Base-by-base conservation (phyloP, 2,113 vertebrate species). In the Ariopsis seemanni region DNA sequence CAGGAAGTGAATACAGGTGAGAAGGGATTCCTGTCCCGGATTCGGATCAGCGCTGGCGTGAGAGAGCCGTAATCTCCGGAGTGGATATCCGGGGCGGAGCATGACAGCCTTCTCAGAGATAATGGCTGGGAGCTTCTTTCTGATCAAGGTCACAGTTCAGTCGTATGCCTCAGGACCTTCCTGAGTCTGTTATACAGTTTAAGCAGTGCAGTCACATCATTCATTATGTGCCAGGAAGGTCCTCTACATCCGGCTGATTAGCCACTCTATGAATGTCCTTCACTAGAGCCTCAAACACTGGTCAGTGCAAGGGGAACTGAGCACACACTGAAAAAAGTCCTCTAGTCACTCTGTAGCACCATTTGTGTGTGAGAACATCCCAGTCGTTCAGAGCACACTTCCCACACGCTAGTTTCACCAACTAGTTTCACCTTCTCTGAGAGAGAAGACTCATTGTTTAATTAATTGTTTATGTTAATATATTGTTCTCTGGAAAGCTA, bases 201-300 rank as follows among this genome's bases (percentile, higher is more conserved):
- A 75, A 75, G 22, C 72, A 75, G 48, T 4, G 4, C 72, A 52
- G 22, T 25, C 22, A 25, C 86, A 88, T 85, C 69, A 72, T 88
- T 89, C 89, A 52, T 62, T 14, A 17, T 67, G 79, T 67, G 58
- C 89, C 58, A 58, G 34, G 83, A 67, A 85, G 89, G 55, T 80
- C 65, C 89, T 18, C 86, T 88, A 87, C 72, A 82, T 85, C 86
- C 83, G 85, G 74, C 83, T 84, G 79, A 90, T 88, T 78, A 90
- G 86, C 83, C 86, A 85, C 69, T 89, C 83, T 69, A 74, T 74
- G 72, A 87, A 78, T 78, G 83, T 87, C 83, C 78, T 85, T 87
- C 86, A 88, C 83, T 77, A 14, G 5, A 25, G 72, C 10, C 20
- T 50, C 48, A 7, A 25, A 74, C 18, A 22, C 71, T 74, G 71